Evolutionary conservation across 2,797 vertebrate species (phyloP), one percentile per base, ranked within the genome.

Genomic region (Orientallactaga sibirica): DNA sequence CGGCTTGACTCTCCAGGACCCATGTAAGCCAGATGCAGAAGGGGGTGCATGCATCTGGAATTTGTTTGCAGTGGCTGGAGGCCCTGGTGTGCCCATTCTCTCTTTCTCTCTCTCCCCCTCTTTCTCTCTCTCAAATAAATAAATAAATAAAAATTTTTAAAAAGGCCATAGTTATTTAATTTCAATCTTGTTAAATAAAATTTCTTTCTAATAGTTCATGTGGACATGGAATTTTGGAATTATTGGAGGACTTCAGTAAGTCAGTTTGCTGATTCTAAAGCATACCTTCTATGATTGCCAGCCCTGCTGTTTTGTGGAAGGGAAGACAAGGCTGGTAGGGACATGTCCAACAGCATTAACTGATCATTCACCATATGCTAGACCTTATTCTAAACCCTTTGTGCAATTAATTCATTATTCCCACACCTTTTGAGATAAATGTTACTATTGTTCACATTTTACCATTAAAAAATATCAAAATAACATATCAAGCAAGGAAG

Each of bases 121-220:
- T 37, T 37, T 37, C 33, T 37, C 2, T 37, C 33, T 37, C 33
- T 37, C 33, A 37, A 37, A 37, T 37, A 37, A 37, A 37, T 2
- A 37, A 37, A 37, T 37, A 37, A 37, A 37, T 37, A 2, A 37
- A 37, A 2, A 2, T 37, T 37, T 37, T 37, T 37, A 37, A 86
- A 86, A 52, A 37, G 10, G 29, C 64, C 16, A 73, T 12, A 62
- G 14, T 20, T 87, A 87, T 9, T 83, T 92, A 64, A 66, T 84
- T 79, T 90, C 80, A 58, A 66, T 90, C 33, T 83, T 92, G n/a
- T 18, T 90, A 62, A 90, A 37, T 61, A 83, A 90, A 37, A 52
- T 33, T 82, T 78, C 58, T 86, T 92, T 79, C 14, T 8, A 61
- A 52, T 24, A 85, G 11, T 19, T 86, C 55, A 24, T 79, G 58